These are phyloP conservation scores for Lasiurus cinereus DNA, from an alignment of 2,113 vertebrate genomes.

Conservation along the genomic window DNA sequence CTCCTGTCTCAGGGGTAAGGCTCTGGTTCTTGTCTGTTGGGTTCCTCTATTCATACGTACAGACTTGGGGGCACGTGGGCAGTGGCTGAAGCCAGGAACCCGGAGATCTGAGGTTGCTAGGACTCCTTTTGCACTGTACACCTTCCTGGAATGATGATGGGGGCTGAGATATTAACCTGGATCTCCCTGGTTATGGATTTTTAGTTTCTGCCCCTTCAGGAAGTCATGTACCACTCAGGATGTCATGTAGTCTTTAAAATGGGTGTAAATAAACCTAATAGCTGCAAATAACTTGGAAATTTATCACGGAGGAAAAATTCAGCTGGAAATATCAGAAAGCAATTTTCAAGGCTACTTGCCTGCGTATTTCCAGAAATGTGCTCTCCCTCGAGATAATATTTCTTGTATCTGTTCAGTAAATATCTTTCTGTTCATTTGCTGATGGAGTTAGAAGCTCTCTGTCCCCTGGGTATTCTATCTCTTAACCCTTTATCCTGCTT, in stretches of 20 bases:
- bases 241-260: slow-evolving; percentile 68
- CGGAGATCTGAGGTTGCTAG: not conserved
- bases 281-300: slow-evolving; percentile 61
- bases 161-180: slow-evolving; percentile 33
- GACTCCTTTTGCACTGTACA: not conserved
- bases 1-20: not conserved
- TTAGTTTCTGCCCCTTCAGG: slow-evolving; percentile 31
- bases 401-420: slow-evolving; percentile 17
- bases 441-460: not conserved
- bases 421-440: slow-evolving; percentile 25
- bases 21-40: not conserved
- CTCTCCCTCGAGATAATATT: slow-evolving; percentile 45
- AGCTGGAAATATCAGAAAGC: slow-evolving; percentile 41
- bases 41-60: not conserved
- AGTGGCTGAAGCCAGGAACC: not conserved
- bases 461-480: not conserved
- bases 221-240: slow-evolving; percentile 60
- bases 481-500: not conserved
- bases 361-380: slow-evolving; percentile 43
- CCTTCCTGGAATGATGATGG: not conserved
- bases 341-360: slow-evolving; percentile 50
- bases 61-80: rapidly evolving
- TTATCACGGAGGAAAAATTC: slow-evolving; percentile 39
- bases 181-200: not conserved
- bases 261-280: slow-evolving; percentile 29